Base-by-base conservation (phyloP, 2,888 invertebrate genomes). In the Spilarctia lutea region DNA sequence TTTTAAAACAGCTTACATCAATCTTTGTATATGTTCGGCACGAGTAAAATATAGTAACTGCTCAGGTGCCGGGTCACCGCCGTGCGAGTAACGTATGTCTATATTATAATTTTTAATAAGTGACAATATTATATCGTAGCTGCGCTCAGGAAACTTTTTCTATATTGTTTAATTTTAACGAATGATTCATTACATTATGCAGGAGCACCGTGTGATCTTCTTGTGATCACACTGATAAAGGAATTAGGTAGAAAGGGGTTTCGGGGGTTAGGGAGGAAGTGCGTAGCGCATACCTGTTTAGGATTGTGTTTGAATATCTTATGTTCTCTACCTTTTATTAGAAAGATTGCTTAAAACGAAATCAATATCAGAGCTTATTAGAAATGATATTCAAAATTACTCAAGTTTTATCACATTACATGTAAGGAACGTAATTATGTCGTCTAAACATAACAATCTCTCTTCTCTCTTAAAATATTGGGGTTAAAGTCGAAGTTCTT, bases 161-260 rank as follows among this genome's bases (percentile, higher is more conserved):
- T 65, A 65, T 18, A 68, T 70, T 65, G 68, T 52, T 72, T 75
- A 70, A 73, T 75, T 75, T 76, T 69, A 45, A 74, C 65, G 75
- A 42, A 11, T 11, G 24, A 18, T 30, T 39, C 35, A 27, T 60
- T 60, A 16, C 75, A 74, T 79, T 79, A 73, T 82, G 83, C 84
- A 87, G 83, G 85, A 83, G 85, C 85, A 85, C 78, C 85, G 85
- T 80, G 81, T 80, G 81, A 84, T 89, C 89, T 90, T 88, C 83
- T 89, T 89, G 89, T 91, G 94, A 93, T 93, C 92, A 89, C 84
- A 81, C 81, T 90, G 93, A 93, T 93, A 94, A 92, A 92, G 91
- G 89, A 91, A 88, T 86, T 85, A 81, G 84, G 80, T 85, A 81
- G 75, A 81, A 81, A 83, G 88, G 88, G 87, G 84, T 83, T 80